phyloP scores from a whole-genome alignment of 2,113 vertebrate genomes.

The Ailurus styani region DNA sequence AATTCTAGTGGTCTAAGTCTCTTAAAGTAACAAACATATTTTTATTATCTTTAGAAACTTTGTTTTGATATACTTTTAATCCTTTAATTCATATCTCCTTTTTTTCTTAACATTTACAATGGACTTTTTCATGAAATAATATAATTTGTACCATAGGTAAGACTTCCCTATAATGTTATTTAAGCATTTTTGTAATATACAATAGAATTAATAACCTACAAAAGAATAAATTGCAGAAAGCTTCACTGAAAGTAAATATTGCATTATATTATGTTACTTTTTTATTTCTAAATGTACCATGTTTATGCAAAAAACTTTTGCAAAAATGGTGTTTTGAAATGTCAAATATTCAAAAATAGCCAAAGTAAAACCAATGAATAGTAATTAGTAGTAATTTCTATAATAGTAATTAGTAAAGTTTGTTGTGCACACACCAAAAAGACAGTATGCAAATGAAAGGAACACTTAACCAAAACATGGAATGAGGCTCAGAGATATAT shows the following conservation, averaged over 20 bases:
- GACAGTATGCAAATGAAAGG: neutral
- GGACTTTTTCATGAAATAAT: slow-evolving; percentile 29
- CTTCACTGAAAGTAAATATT: neutral
- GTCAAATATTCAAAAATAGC: neutral
- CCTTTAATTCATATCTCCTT: neutral
- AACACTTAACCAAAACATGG: neutral
- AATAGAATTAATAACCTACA: neutral
- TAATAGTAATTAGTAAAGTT: neutral
- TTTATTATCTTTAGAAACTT: slow-evolving; percentile 36
- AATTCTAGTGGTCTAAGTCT: neutral
- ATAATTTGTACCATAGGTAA: slow-evolving; percentile 42
- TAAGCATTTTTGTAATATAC: slow-evolving; percentile 61
- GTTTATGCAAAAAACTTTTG: neutral
- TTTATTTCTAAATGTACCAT: neutral
- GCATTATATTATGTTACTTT: neutral
- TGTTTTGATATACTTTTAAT: neutral
- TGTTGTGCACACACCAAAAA: neutral
- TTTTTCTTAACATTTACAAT: slow-evolving; percentile 45
- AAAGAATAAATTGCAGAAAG: neutral
- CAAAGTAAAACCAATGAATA: neutral
- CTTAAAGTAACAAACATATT: neutral
- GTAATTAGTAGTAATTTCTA: no score
- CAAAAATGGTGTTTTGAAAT: neutral
- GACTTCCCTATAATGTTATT: slow-evolving; percentile 45
- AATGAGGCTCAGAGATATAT: neutral